Conservation (phyloP, 2,888 invertebrate species). For the Drosophila sordidula region DNA sequence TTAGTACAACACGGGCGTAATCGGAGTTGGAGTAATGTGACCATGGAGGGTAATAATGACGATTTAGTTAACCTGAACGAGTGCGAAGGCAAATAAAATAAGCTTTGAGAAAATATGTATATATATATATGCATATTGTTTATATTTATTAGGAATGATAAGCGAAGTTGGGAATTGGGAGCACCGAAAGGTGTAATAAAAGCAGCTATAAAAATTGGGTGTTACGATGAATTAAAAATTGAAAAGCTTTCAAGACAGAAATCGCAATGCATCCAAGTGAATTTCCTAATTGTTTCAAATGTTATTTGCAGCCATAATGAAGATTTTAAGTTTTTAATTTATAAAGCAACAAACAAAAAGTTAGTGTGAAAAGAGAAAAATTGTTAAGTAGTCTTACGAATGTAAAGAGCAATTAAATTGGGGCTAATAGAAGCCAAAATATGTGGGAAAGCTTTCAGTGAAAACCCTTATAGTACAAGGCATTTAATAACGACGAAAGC, state of each 20-base stretch:
- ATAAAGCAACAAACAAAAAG: too few relatives aligned
- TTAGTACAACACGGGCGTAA: background rate
- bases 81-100: background rate
- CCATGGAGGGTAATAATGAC: conserved; percentile 11
- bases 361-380: background rate
- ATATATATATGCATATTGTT: background rate
- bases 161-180: background rate
- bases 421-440: too few relatives aligned
- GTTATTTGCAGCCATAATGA: too few relatives aligned
- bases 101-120: background rate
- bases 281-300: background rate
- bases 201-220: too few relatives aligned
- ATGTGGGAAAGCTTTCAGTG: too few relatives aligned
- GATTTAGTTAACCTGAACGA: background rate
- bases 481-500: background rate
- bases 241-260: too few relatives aligned
- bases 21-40: conserved; percentile 1
- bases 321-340: too few relatives aligned
- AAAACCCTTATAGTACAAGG: too few relatives aligned
- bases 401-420: too few relatives aligned
- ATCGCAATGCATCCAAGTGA: background rate
- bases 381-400: too few relatives aligned
- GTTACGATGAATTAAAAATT: too few relatives aligned
- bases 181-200: too few relatives aligned
- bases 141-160: background rate